Base-by-base conservation (phyloP, 2,888 invertebrate genomes). In the Cephus runcator region DNA sequence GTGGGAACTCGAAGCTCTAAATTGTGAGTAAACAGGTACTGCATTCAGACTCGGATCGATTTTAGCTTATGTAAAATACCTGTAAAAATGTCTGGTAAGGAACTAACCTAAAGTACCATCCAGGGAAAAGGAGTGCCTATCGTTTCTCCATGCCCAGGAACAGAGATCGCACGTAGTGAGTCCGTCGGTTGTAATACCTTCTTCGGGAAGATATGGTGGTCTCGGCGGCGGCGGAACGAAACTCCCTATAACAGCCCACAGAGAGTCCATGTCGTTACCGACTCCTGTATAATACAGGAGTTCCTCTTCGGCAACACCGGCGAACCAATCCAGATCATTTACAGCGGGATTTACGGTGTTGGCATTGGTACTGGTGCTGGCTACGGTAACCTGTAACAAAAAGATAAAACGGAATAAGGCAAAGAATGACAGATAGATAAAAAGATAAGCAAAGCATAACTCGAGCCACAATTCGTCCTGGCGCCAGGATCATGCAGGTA, bases 111-210 rank as follows among this genome's bases (percentile, higher is more conserved):
- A 92, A 83, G 94, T 93, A 83, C 93, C 93, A 85, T 94, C 94
- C 83, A 93, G 90, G 80, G 92, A 93, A 91, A 92, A 93, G 86
- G 93, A 92, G 91, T 93, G 93, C 88, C 93, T 92, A 83, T 92
- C 92, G 88, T 94, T 93, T 80, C 90, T 88, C 93, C 94, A 94
- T 86, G 95, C 95, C 95, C 95, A 95, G 85, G 95, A 93, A 91
- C 95, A 95, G 84, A 95, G 93, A 92, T 95, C 95, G 92, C 95
- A 95, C 88, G 95, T 95, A 87, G 95, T 95, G 84, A 95, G 93
- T 80, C 95, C 95, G 91, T 95, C 95, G 80, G 94, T 93, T 83
- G 93, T 93, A 84, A 93, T 93, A 83, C 92, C 93, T 83, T 94
- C 94, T 88, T 95, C 95, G 35, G 92, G 91, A 82, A 95, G 92